phyloP scores from a whole-genome alignment of 2,888 invertebrate species.

The Brachypterus glaber region DNA sequence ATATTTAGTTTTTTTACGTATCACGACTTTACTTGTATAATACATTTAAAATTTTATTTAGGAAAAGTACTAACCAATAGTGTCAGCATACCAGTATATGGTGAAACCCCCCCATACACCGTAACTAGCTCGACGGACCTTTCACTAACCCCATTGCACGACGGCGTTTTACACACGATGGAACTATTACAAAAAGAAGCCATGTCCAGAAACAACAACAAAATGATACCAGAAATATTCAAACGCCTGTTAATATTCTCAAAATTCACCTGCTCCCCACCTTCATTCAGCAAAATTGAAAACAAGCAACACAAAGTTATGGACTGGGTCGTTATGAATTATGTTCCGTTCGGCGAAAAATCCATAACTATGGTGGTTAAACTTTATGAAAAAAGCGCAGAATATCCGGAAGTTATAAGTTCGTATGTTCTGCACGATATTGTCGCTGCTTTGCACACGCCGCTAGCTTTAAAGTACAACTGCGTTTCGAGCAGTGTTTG shows the following conservation, averaged over 20 bases:
- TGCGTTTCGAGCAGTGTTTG: slow-evolving; percentile 73
- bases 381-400: slow-evolving; percentile 65
- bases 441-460: slow-evolving; percentile 58
- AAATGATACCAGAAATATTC: slow-evolving; percentile 60
- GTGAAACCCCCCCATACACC: slow-evolving; percentile 72
- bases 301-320: slow-evolving; percentile 42
- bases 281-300: slow-evolving; percentile 47
- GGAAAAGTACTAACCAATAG: slow-evolving; percentile 60
- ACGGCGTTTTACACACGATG: slow-evolving; percentile 75
- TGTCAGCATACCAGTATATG: slow-evolving; percentile 70
- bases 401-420: slow-evolving; percentile 60
- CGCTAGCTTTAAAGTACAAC: slow-evolving; percentile 69
- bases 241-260: slow-evolving; percentile 56
- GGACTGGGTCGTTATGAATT: slow-evolving; percentile 72
- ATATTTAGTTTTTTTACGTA: no score
- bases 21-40: no score
- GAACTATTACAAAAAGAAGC: slow-evolving; percentile 77
- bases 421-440: slow-evolving; percentile 59
- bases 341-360: slow-evolving; percentile 79
- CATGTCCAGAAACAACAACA: slow-evolving; percentile 44
- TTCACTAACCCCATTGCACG: slow-evolving; percentile 72
- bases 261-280: slow-evolving; percentile 61
- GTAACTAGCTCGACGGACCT: slow-evolving; percentile 69
- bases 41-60: no score
- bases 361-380: slow-evolving; percentile 64